Evolutionary conservation across 2,797 vertebrate species (phyloP), one percentile per base, ranked within the genome.

Genomic region (Sternotherus odoratus): DNA sequence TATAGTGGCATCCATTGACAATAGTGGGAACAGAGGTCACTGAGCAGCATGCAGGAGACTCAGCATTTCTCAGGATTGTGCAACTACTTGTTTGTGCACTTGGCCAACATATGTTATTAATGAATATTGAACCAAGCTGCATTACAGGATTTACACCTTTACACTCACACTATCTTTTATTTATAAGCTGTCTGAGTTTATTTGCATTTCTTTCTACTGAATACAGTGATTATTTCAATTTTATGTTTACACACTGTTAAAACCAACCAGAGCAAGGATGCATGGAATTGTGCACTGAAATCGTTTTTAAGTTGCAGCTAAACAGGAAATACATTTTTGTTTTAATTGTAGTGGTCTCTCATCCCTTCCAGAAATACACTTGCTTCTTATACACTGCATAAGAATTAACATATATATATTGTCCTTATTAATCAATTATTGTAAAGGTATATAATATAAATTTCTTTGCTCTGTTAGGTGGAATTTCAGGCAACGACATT

Each of bases 401-500:
- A 30, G 46, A 56, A 39, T 56, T 49, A 56, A 53, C 39, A 23
- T 13, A 17, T 79, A 19, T 43, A n/a, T 7, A 53, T 49, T 30
- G 4, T 80, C 63, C 69, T 93, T 74, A 77, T 93, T 94, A 51
- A 91, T 89, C 3, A 13, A 24, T 77, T 79, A 3, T 83, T 23
- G 5, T 86, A 88, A 94, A 89, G 12, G 12, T 5, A 77, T 21
- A 77, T 84, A 84, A 86, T 91, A 3, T 88, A 92, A 56, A 90
- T 95, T 85, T 80, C 39, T 43, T 28, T 96, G 28, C 6, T 82
- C 43, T 96, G 0, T 69, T 93, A 98, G 98, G 96, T 95, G 96
- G 85, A 92, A 92, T 98, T 90, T 97, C 96, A 93, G 50, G 85
- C 85, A 95, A 85, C 63, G 95, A 92, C 89, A 89, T 98, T 80